Evolutionary conservation across 2,888 invertebrate genomes (phyloP).

Genomic region (Trissolcus japonicus): DNA sequence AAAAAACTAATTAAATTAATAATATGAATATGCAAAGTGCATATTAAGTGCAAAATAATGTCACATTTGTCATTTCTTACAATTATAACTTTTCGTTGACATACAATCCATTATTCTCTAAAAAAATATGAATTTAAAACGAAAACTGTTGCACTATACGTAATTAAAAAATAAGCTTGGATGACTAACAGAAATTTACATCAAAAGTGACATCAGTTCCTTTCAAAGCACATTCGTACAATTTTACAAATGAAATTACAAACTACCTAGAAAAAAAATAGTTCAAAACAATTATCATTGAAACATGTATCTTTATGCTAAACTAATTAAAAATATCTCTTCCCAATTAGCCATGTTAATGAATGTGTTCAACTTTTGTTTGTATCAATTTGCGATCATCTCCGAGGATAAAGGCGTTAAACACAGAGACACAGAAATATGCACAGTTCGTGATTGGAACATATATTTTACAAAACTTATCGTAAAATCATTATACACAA

Average conservation of each 20-base stretch:
- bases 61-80: no score
- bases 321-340: no score
- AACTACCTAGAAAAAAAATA: no score
- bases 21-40: no score
- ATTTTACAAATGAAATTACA: no score
- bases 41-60: no score
- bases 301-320: conserved; percentile 2
- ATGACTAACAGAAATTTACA: conserved; percentile 14
- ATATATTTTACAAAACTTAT: conserved; percentile 19
- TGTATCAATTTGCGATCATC: background rate
- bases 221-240: conserved; percentile 7
- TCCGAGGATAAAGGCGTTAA: background rate
- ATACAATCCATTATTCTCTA: background rate
- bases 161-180: conserved; percentile 4
- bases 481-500: conserved; percentile 9
- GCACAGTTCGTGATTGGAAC: conserved; percentile 12
- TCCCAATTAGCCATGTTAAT: no score
- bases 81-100: no score
- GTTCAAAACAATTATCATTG: no score
- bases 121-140: conserved; percentile 11
- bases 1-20: no score
- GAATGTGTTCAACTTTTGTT: background rate
- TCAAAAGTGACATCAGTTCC: conserved; percentile 30
- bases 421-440: background rate
- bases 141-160: conserved; percentile 24